Evolutionary conservation across 2,888 invertebrate species (phyloP).

Genomic region (Meteorus cinctellus): DNA sequence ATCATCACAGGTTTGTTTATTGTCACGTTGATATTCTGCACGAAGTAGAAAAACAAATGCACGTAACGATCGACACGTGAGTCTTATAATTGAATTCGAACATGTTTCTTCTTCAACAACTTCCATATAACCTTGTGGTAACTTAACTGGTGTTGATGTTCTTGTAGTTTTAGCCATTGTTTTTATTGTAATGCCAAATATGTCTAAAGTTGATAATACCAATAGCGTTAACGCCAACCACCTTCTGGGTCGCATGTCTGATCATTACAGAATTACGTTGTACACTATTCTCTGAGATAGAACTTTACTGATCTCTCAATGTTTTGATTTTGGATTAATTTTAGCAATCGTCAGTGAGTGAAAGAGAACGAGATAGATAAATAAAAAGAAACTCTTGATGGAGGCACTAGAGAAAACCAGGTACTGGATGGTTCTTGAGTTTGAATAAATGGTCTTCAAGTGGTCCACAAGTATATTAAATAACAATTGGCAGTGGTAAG

Average conservation of each 20-base stretch:
- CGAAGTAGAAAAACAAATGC: constrained; percentile 68
- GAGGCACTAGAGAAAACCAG: constrained; percentile 32
- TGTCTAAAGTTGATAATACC: constrained; percentile 11
- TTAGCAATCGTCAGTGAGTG: constrained; percentile 19
- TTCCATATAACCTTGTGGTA: constrained; percentile 64
- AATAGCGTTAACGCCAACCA: constrained; percentile 40
- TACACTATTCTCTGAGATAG: not conserved
- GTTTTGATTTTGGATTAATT: constrained; percentile 34
- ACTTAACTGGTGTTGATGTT: constrained; percentile 41
- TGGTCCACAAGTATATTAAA: not conserved
- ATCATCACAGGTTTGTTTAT: constrained; percentile 58
- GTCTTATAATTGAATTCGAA: constrained; percentile 61
- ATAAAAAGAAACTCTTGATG: not conserved
- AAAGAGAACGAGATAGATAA: not conserved
- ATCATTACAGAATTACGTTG: constrained; percentile 60
- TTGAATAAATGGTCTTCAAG: not conserved
- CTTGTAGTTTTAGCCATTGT: constrained; percentile 7
- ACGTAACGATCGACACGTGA: constrained; percentile 67
- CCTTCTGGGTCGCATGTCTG: constrained; percentile 63
- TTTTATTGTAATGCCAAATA: not conserved
- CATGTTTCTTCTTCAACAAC: constrained; percentile 67
- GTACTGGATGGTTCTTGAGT: constrained; percentile 24
- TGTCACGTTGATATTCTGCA: constrained; percentile 63
- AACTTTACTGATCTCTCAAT: constrained; percentile 43
- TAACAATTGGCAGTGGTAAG: constrained; percentile 3